Conservation (phyloP, 2,113 vertebrate genomes). For the Periophthalmus modestus region DNA sequence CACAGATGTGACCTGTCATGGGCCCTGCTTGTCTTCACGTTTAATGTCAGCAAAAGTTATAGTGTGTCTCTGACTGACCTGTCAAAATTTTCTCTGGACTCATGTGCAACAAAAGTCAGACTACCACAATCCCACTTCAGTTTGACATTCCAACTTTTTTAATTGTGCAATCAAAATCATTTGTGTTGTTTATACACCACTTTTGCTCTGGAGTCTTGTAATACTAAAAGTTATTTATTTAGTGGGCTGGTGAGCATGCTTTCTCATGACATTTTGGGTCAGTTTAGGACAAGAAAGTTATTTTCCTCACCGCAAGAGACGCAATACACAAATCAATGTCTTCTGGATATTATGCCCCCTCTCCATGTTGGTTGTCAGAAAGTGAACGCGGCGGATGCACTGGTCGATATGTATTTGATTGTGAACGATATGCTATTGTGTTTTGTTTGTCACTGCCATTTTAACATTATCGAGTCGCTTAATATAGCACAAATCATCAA, state of each 20-base stretch:
- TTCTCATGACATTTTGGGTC: constrained; percentile 28
- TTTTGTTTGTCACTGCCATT: not conserved
- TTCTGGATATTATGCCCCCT: not conserved
- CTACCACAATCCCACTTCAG: constrained; percentile 25
- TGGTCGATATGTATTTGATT: not conserved
- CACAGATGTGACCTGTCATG: too few species aligned
- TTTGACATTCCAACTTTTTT: constrained; percentile 29
- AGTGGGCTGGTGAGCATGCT: constrained; percentile 10
- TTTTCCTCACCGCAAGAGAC: constrained; percentile 26
- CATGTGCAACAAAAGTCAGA: not conserved
- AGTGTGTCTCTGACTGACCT: not conserved
- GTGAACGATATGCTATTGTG: not conserved
- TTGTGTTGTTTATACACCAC: constrained; percentile 21
- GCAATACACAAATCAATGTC: constrained; percentile 21
- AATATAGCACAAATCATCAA: too few species aligned
- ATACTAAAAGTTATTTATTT: constrained; percentile 5
- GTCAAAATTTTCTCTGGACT: constrained; percentile 14
- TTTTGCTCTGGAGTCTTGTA: constrained; percentile 26
- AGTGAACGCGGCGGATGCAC: not conserved
- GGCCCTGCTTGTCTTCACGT: too few species aligned
- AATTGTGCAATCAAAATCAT: constrained; percentile 36
- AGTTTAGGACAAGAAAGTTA: constrained; percentile 17
- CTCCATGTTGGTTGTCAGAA: not conserved
- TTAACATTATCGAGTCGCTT: too few species aligned
- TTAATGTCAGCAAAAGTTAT: not conserved